Evolutionary conservation across 2,797 vertebrate species (phyloP), one percentile per base, ranked within the genome.

Genomic region (Percopsis omiscomaycus): DNA sequence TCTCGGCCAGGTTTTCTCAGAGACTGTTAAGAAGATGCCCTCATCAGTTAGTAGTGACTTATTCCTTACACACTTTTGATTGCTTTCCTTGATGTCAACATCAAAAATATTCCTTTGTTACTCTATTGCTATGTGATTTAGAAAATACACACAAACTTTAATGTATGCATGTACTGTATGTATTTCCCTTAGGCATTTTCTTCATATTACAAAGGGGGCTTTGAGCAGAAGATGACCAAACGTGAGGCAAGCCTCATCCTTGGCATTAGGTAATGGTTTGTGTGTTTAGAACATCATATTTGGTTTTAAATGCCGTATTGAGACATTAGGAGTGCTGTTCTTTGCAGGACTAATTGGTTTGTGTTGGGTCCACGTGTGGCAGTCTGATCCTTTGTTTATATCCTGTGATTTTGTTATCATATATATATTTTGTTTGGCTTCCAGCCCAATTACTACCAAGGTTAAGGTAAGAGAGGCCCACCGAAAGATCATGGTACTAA

Each of bases 401-500:
- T 45, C 42, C 60, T 74, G 82, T 42, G 2, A 8, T 6, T 42
- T 42, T 42, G 37, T 42, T 42, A 37, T 22, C 22, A 22, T 22
- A 22, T 22, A 22, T 22, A 22, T 9, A 42, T 42, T 42, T 42
- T 91, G 89, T 84, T 91, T 68, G 81, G 68, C 90, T 68, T 87
- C 55, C 89, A 98, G 96, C 82, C 94, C 95, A 47, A 92, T 90
- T 80, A 92, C 89, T 87, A 84, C 82, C 63, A 97, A 94, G 81
- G 60, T 81, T 71, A 97, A 95, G 87, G 92, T 98, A 72, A 92
- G 91, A 69, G 91, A 93, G 48, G 94, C 95, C 3, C 94, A 97
- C 73, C 91, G 93, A 69, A 94, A 88, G 87, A 93, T 95, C 69
- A 96, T 97, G 95, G 92, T 95, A 88, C 90, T 96, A 80, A 98